Base-by-base conservation (phyloP, 2,888 invertebrate species). In the Strigamia crassipes region DNA sequence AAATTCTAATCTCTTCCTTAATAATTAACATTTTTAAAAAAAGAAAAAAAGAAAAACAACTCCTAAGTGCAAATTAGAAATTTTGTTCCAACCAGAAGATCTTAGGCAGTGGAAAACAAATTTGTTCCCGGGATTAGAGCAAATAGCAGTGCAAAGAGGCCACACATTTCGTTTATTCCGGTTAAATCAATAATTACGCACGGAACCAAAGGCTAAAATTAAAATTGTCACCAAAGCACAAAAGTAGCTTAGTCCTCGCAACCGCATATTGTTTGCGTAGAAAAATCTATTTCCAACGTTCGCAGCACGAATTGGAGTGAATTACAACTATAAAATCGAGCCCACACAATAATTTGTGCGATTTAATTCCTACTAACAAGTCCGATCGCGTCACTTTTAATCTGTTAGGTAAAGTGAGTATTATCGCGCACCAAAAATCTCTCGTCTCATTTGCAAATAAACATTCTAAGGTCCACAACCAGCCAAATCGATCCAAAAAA, bases 191-290 rank as follows among this genome's bases (percentile, higher is more conserved):
- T 73, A 73, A 73, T 73, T 73, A 73, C 73, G 27, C 73, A 27
- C 23, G 73, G 73, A 73, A 73, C 73, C 73, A 73, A 73, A 73
- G 73, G 73, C 73, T 73, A 73, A 31, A 73, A 73, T 73, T 73
- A 73, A 73, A 73, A 73, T 73, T 73, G 73, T 73, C 73, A 27
- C 73, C 73, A 73, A 73, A 73, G 27, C 73, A 73, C 73, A 73
- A 73, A 73, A 73, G 73, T 73, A 73, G 73, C 73, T 73, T 73
- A 73, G 73, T 8, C 1, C 73, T 10, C 31, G 31, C 31, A 73
- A 73, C 73, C 73, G n/a, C 73, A 73, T 18, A 18, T 73, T 51
- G 27, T 13, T 31, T 27, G 13, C 5, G 0, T 15, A 12, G 27
- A 15, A 73, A 73, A 27, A 27, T 73, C 73, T 38, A 18, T 56